phyloP scores from a whole-genome alignment of 2,888 invertebrate species.

The Aphidius colemani region DNA sequence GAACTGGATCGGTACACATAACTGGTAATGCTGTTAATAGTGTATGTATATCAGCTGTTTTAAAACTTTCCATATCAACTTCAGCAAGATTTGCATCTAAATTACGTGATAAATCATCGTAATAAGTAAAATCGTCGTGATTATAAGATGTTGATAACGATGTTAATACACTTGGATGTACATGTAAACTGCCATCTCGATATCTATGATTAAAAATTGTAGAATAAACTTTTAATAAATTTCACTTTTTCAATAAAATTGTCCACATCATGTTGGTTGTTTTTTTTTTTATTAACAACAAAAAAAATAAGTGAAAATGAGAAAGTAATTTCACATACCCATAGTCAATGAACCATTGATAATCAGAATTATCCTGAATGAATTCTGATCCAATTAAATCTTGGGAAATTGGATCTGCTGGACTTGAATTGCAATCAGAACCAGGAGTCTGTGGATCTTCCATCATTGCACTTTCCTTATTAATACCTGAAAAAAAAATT shows the following conservation, averaged over 20 bases:
- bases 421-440: conserved; percentile 67
- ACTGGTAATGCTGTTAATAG: conserved; percentile 79
- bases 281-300: background rate
- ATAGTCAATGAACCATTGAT: conserved; percentile 90
- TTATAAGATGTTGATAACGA: conserved; percentile 82
- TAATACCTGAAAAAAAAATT: conserved; percentile 41
- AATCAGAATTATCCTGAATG: conserved; percentile 85
- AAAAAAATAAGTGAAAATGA: no score
- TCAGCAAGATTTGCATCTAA: conserved; percentile 92
- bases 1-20: conserved; percentile 62
- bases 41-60: conserved; percentile 88
- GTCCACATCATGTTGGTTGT: no score
- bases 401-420: conserved; percentile 63
- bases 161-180: conserved; percentile 79
- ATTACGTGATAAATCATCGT: conserved; percentile 85
- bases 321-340: conserved; percentile 64
- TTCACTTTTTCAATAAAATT: conserved; percentile 4
- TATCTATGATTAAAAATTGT: conserved; percentile 63
- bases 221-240: conserved; percentile 25
- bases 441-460: conserved; percentile 62
- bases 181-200: conserved; percentile 76
- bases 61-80: conserved; percentile 93
- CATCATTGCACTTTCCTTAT: conserved; percentile 51
- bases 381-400: conserved; percentile 67
- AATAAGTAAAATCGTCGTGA: conserved; percentile 69